Base-by-base conservation (phyloP, 2,888 invertebrate genomes). In the Gymnocheta viridis region DNA sequence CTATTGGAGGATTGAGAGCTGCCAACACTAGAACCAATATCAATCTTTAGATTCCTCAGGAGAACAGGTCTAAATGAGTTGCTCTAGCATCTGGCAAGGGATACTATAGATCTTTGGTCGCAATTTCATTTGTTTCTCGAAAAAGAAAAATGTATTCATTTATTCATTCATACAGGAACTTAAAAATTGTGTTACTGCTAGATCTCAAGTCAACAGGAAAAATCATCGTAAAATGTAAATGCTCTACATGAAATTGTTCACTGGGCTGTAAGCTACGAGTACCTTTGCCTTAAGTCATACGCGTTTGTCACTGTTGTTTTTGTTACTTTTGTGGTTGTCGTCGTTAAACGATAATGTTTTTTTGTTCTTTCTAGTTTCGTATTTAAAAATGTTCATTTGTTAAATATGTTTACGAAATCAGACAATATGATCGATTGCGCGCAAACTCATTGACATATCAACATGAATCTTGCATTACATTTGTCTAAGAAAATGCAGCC, bases 391-490 rank as follows among this genome's bases (percentile, higher is more conserved):
- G 84, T 84, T 78, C 84, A 84, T 84, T 84, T 84, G 84, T 81
- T 84, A 81, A 84, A 81, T 84, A 78, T 84, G 81, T 74, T 84
- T 81, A 81, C 77, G 77, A 84, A 84, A 84, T 84, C 84, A 84
- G 84, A 84, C 84, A 81, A 84, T 81, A 90, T 90, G 90, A 90
- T 90, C 91, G 90, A 90, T 90, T 89, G 90, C 90, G 90, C 91
- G 90, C 91, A 90, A 90, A 89, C 88, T 88, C 90, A 89, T 88
- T 90, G 90, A 90, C 90, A 89, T 89, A 89, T 89, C 85, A 82
- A 85, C 85, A 85, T 86, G 82, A 85, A 86, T 85, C 85, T 82
- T 85, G 82, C 85, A 85, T 85, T 85, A 82, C 79, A 85, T 82
- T 81, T 85, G 86, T 84, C 85, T 79, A 77, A 76, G 79, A 77